Conservation (phyloP, 2,888 invertebrate genomes). For the Dendrolimus houi region DNA sequence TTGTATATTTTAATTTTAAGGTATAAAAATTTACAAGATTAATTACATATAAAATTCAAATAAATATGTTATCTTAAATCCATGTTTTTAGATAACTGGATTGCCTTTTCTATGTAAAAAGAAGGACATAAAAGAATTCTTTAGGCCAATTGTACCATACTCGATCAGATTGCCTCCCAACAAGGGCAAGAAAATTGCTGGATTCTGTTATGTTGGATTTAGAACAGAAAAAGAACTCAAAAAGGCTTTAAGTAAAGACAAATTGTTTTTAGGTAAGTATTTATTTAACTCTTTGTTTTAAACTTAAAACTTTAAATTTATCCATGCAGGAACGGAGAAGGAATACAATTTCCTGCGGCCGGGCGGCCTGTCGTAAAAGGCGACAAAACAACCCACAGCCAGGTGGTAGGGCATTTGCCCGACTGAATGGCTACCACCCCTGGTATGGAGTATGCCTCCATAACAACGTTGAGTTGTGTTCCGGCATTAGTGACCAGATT, state of each 20-base stretch:
- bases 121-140: conserved; percentile 89
- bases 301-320: too few species aligned
- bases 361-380: too few species aligned
- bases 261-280: conserved; percentile 86
- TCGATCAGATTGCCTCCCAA: conserved; percentile 87
- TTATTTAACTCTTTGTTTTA: neutral
- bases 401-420: too few species aligned
- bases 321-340: too few species aligned
- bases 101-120: conserved; percentile 88
- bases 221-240: conserved; percentile 86
- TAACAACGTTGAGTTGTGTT: too few species aligned
- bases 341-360: too few species aligned
- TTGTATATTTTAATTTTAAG: too few species aligned
- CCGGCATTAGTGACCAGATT: too few species aligned
- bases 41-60: conserved; percentile 28
- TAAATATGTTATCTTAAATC: neutral
- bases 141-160: conserved; percentile 85
- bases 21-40: neutral
- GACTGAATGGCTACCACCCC: too few species aligned
- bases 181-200: conserved; percentile 79
- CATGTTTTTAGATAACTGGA: conserved; percentile 81
- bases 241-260: conserved; percentile 88
- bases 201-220: conserved; percentile 95
- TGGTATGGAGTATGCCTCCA: too few species aligned
- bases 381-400: too few species aligned